A percentile compares a stretch with the other conserved stretches of the same genome.
Conservation (phyloP, 2,888 invertebrate species). For the Drosophila longiperda region DNA sequence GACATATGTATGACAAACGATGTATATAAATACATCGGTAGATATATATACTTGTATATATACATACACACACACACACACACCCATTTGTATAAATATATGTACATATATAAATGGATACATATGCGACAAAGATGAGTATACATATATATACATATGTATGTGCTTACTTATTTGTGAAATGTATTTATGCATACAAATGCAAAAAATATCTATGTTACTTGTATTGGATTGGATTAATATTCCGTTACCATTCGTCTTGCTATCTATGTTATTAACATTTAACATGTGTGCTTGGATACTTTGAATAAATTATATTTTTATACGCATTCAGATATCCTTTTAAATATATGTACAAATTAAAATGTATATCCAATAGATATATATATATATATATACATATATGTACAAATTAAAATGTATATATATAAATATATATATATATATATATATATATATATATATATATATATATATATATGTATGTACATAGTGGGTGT, state of each 20-base stretch:
- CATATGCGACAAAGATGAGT: slow-evolving; percentile 25
- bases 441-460: neutral
- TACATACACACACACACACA: neutral
- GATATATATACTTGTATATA: slow-evolving; percentile 15
- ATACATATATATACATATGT: slow-evolving; percentile 29
- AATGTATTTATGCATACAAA: slow-evolving; percentile 51
- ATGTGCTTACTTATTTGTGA: slow-evolving; percentile 45
- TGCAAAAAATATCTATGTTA: slow-evolving; percentile 42
- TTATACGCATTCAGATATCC: slow-evolving; percentile 9
- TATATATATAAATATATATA: neutral
- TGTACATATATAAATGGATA: slow-evolving; percentile 32
- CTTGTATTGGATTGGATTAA: slow-evolving; percentile 28
- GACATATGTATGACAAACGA: slow-evolving; percentile 16
- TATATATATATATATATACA: slow-evolving; percentile 5
- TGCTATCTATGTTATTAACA: slow-evolving; percentile 12
- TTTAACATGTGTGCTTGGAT: slow-evolving; percentile 6
- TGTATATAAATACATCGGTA: slow-evolving; percentile 16
- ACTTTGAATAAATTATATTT: slow-evolving; percentile 3
- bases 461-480: slow-evolving; percentile 4
- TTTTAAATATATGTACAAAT: neutral
- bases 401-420: slow-evolving; percentile 3
- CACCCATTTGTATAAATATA: slow-evolving; percentile 6
- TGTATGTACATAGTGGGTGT: slow-evolving; percentile 20
- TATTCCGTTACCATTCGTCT: slow-evolving; percentile 11
- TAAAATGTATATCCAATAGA: neutral